These are phyloP conservation scores for Eumerus sabulonum DNA, from an alignment of 2,888 invertebrate genomes.

Conservation along the genomic window DNA sequence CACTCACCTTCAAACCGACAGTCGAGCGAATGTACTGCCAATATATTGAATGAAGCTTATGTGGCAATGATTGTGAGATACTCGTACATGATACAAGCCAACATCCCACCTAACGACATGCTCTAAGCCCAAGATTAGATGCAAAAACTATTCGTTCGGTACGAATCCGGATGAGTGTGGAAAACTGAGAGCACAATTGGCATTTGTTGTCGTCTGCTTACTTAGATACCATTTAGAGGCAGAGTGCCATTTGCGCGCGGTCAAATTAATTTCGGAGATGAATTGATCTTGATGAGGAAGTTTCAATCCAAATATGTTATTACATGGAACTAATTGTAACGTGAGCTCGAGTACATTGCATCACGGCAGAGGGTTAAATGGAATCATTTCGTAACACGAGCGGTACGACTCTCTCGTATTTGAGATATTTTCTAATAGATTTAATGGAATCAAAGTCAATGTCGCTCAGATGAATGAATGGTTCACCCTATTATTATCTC, in stretches of 20 bases:
- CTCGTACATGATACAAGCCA: not conserved
- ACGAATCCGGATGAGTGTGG: not conserved
- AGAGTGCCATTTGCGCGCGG: constrained; percentile 55
- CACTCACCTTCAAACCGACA: no score
- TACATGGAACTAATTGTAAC: constrained; percentile 48
- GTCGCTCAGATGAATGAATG: no score
- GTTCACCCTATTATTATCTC: no score
- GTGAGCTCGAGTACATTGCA: constrained; percentile 49
- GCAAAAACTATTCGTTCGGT: constrained; percentile 13
- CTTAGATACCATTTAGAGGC: constrained; percentile 25
- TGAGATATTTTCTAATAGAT: no score
- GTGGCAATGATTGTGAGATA: constrained; percentile 23
- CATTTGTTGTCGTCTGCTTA: constrained; percentile 38
- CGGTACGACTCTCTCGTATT: no score
- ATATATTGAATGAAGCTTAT: no score
- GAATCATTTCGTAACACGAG: no score
- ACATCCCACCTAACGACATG: no score
- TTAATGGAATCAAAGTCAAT: no score
- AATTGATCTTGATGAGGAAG: constrained; percentile 69
- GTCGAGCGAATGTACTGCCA: no score
- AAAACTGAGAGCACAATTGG: not conserved
- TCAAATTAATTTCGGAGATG: constrained; percentile 68
- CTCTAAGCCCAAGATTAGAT: constrained; percentile 40
- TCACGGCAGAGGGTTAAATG: constrained; percentile 20
- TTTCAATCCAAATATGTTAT: constrained; percentile 56